Evolutionary conservation across 2,888 invertebrate species (phyloP), one percentile per base, ranked within the genome.

Genomic region (Operophtera brumata): DNA sequence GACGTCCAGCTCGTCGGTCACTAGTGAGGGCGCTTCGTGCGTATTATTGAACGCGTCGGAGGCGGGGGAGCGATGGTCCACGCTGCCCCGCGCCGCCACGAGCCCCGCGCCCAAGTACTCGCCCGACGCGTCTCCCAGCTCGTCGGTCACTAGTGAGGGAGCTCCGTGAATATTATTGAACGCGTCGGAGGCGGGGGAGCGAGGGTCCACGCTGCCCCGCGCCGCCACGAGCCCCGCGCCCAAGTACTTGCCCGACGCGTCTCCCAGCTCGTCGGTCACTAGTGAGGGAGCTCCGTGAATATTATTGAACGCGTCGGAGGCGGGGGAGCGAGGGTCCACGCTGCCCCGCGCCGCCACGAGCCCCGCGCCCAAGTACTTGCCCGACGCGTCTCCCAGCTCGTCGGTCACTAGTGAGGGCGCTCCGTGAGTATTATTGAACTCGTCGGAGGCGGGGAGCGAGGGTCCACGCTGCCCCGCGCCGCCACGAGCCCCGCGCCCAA

Each of bases 261-360:
- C 96, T 64, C 96, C 96, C 61, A 96, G 95, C 75, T 96, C 96
- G 62, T 96, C 96, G 50, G 96, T 96, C 50, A 96, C 96, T 32
- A 96, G 96, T 71, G 96, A 96, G 71, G 95, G 94, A 61, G 93
- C 93, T 52, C 94, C 94, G 93, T 92, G 67, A 85, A 87, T 84
- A 57, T 36, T 7, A 7, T 13, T 11, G 36, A n/a, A n/a, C n/a
- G n/a, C n/a, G n/a, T n/a, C n/a, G n/a, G n/a, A n/a, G n/a, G n/a
- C n/a, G n/a, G n/a, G n/a, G n/a, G n/a, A n/a, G n/a, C n/a, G n/a
- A n/a, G n/a, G n/a, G n/a, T n/a, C n/a, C n/a, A n/a, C n/a, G n/a
- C n/a, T n/a, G n/a, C n/a, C n/a, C n/a, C n/a, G n/a, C n/a, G n/a
- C n/a, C n/a, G n/a, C n/a, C n/a, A n/a, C n/a, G n/a, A n/a, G n/a